Conservation (phyloP, 2,113 vertebrate species). For the Electrona antarctica region DNA sequence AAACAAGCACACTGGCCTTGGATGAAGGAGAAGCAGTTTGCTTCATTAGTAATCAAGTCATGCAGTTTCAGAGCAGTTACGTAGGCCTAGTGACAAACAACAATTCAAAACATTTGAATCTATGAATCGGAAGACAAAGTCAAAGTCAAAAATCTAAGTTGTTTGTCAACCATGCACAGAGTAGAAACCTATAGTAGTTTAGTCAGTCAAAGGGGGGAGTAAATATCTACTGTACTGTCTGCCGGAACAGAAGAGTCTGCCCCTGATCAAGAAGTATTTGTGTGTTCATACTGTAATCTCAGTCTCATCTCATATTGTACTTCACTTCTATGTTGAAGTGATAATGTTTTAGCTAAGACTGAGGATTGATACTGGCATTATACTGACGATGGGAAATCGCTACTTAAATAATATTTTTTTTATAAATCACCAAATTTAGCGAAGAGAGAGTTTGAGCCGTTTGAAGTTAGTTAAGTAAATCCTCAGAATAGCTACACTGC, state of each 20-base stretch:
- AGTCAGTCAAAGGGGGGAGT: not conserved
- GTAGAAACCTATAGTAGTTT: too few relatives aligned
- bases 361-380: constrained; percentile 61
- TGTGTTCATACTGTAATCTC: too few relatives aligned
- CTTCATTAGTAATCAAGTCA: constrained; percentile 13
- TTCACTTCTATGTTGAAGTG: constrained; percentile 47
- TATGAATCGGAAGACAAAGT: too few relatives aligned
- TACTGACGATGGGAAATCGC: constrained; percentile 62
- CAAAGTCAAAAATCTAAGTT: too few relatives aligned
- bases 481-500: constrained; percentile 11
- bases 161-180: too few relatives aligned
- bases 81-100: too few relatives aligned
- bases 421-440: constrained; percentile 57
- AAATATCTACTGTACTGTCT: not conserved
- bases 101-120: too few relatives aligned
- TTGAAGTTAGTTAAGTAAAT: constrained; percentile 44
- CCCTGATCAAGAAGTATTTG: not conserved
- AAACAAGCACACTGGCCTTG: constrained; percentile 5
- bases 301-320: constrained; percentile 18
- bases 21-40: not conserved
- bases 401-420: constrained; percentile 65
- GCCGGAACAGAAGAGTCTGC: not conserved
- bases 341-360: constrained; percentile 51
- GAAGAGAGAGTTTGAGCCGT: constrained; percentile 27
- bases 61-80: not conserved